Conservation (phyloP, 2,888 invertebrate species). For the Holacanthella duospinosa region DNA sequence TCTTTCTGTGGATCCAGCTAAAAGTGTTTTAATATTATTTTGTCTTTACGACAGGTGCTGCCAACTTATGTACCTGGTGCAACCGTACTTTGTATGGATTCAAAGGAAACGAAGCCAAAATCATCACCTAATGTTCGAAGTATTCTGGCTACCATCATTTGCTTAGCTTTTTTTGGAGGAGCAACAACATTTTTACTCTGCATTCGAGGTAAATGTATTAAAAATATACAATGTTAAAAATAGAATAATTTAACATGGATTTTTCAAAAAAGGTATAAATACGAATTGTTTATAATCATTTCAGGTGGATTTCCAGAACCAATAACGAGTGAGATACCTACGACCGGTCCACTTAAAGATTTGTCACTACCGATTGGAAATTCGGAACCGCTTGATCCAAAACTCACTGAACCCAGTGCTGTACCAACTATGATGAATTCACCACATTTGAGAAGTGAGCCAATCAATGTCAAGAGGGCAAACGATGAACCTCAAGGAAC, state of each 20-base stretch:
- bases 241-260: too few relatives aligned
- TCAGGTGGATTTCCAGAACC: too few relatives aligned
- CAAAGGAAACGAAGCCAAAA: not conserved
- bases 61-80: not conserved
- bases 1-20: not conserved
- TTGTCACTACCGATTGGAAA: too few relatives aligned
- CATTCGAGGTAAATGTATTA: not conserved
- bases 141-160: not conserved
- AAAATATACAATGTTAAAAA: not conserved
- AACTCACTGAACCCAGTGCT: too few relatives aligned
- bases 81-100: not conserved
- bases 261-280: too few relatives aligned
- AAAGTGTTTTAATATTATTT: not conserved
- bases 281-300: not conserved
- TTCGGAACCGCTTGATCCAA: too few relatives aligned
- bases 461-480: too few relatives aligned
- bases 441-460: too few relatives aligned
- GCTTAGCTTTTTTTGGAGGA: not conserved
- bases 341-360: too few relatives aligned
- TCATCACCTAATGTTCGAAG: not conserved
- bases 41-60: not conserved
- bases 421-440: too few relatives aligned
- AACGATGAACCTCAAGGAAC: too few relatives aligned
- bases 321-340: too few relatives aligned
- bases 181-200: not conserved